phyloP scores from a whole-genome alignment of 1,140 invertebrate species.

The Euwallacea similis region DNA sequence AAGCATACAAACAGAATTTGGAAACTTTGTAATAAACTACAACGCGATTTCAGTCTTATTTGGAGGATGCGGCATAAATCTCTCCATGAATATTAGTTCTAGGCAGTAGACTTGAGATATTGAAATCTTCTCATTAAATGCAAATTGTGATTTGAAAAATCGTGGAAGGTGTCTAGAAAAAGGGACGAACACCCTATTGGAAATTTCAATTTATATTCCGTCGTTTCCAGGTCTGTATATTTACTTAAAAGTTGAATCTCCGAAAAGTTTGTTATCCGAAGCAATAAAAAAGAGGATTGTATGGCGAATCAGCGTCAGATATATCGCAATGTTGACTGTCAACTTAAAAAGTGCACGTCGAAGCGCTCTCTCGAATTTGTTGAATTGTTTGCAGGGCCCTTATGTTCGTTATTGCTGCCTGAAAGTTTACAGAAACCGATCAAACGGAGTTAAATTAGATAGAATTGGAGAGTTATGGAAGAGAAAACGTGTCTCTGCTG shows the following conservation, averaged over 20 bases:
- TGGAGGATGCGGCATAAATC: no score
- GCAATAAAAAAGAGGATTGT: constrained; percentile 26
- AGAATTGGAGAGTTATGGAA: no score
- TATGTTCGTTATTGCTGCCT: constrained; percentile 35
- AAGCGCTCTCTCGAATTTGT: constrained; percentile 36
- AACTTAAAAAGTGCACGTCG: constrained; percentile 41
- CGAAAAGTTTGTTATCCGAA: constrained; percentile 27
- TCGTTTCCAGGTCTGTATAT: constrained; percentile 26
- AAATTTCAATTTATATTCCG: constrained; percentile 32
- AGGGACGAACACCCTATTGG: constrained; percentile 8
- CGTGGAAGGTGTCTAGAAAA: constrained; percentile 3
- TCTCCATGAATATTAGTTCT: no score
- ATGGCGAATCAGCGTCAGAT: constrained; percentile 26
- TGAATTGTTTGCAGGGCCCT: constrained; percentile 39
- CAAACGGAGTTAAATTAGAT: no score
- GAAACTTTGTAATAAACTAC: no score
- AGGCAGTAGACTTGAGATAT: no score
- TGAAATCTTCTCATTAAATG: not conserved
- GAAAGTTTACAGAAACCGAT: no score
- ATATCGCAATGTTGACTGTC: constrained; percentile 35
- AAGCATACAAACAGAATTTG: no score
- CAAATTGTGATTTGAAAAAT: not conserved
- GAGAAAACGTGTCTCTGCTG: no score
- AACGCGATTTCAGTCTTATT: no score
- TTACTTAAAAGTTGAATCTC: constrained; percentile 30